A percentile compares a stretch with the other conserved stretches of the same genome.
Evolutionary conservation across 2,888 invertebrate species (phyloP).

Genomic region (Dichetophora obliterata): DNA sequence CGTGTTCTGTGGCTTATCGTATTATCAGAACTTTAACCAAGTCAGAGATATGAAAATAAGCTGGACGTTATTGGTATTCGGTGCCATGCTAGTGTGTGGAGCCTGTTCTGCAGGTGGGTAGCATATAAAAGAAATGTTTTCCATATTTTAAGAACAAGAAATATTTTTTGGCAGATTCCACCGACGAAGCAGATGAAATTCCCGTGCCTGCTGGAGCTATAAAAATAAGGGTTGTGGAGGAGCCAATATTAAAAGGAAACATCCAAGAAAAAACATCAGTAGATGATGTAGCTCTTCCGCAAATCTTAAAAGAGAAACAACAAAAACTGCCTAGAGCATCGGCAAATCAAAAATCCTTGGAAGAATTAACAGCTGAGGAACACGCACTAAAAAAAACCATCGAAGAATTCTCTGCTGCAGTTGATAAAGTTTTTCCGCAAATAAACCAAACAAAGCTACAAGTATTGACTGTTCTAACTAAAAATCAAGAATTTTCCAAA

Average conservation of each 20-base stretch:
- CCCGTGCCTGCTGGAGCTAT: neutral
- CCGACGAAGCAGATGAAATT: neutral
- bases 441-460: neutral
- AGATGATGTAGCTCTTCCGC: neutral
- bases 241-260: neutral
- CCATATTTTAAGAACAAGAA: neutral
- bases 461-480: no score
- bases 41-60: slow-evolving; percentile 42
- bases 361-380: neutral
- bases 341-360: neutral
- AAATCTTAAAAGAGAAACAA: neutral
- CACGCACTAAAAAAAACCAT: neutral
- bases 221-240: neutral
- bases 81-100: slow-evolving; percentile 45
- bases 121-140: neutral
- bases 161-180: neutral
- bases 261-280: no score
- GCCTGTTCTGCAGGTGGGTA: neutral
- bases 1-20: neutral
- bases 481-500: no score
- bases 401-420: neutral
- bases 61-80: slow-evolving; percentile 51
- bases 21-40: neutral
- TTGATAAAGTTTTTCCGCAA: neutral
- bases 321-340: no score